phyloP scores from a whole-genome alignment of 1,140 invertebrate genomes.

The Zaprionus inermis region DNA sequence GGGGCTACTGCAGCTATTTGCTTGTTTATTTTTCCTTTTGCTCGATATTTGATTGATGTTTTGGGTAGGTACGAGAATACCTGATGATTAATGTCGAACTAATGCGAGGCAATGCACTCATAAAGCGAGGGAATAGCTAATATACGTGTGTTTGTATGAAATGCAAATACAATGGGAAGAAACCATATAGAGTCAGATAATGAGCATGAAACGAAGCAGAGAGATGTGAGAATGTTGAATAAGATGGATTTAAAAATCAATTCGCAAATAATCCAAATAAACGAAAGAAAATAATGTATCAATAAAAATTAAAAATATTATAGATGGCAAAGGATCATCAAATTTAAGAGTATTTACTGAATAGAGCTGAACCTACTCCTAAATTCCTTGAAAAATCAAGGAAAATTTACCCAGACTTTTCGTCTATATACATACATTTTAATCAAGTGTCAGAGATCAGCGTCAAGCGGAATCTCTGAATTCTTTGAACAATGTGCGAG shows the following conservation, averaged over 20 bases:
- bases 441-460: conserved; percentile 1
- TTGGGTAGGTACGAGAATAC: conserved; percentile 8
- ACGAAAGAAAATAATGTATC: neutral
- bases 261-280: neutral
- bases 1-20: conserved; percentile 8
- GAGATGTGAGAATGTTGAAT: neutral
- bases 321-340: too few relatives aligned
- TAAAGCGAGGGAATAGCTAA: conserved; percentile 19
- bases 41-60: conserved; percentile 56
- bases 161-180: neutral
- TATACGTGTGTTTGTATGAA: neutral
- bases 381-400: neutral
- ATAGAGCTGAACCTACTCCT: too few relatives aligned
- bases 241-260: neutral
- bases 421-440: neutral
- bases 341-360: too few relatives aligned
- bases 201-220: neutral
- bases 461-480: neutral
- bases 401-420: neutral
- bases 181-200: neutral
- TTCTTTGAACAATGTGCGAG: conserved; percentile 13
- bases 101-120: conserved; percentile 54
- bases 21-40: conserved; percentile 38
- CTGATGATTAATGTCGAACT: conserved; percentile 51
- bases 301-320: neutral